Evolutionary conservation across 2,797 vertebrate genomes (phyloP), one percentile per base, ranked within the genome.

Genomic region (Megalops cyprinoides): DNA sequence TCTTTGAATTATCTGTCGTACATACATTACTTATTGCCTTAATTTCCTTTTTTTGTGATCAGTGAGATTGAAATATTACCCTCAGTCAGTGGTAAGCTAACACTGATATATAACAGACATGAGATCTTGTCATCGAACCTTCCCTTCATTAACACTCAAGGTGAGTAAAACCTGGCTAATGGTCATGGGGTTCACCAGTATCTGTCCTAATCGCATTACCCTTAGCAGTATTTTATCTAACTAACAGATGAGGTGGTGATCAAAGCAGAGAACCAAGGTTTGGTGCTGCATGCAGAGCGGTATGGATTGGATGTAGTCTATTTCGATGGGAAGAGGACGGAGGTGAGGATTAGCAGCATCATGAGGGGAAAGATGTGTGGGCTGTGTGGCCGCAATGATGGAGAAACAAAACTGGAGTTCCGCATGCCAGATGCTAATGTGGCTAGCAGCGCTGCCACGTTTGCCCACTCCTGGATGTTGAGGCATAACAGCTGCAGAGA

Each of bases 381-480:
- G 53, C 12, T 82, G n/a, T 82, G 80, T 25, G 80, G 80, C 28
- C 80, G 34, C 55, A 82, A 79, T 14, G 80, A 82, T 60, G 80
- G 75, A 12, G 80, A 82, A 42, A 76, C 34, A n/a, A 77, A 55
- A 23, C 58, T 23, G 31, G 80, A 46, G 18, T 67, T 79, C 73
- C 53, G 39, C 25, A 82, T 79, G 56, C 76, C 80, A 9, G 48
- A 81, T 15, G 55, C 31, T 4, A 42, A 28, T 14, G 15, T 62
- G 28, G 58, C 77, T 58, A 78, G 48, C 9, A 42, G 23, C 4
- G 1, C 56, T 20, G 25, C 2, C 39, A 39, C 37, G 3, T 78
- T 78, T 18, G 77, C 39, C 39, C 77, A 78, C 37, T 78, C 77
- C n/a, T 78, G 77, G 77, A 48, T 78, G 9, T 9, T 31, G 6